Percentiles rank a stretch among this genome's conserved stretches.
Conservation (phyloP, 2,113 vertebrate species). For the Piaya cayana region DNA sequence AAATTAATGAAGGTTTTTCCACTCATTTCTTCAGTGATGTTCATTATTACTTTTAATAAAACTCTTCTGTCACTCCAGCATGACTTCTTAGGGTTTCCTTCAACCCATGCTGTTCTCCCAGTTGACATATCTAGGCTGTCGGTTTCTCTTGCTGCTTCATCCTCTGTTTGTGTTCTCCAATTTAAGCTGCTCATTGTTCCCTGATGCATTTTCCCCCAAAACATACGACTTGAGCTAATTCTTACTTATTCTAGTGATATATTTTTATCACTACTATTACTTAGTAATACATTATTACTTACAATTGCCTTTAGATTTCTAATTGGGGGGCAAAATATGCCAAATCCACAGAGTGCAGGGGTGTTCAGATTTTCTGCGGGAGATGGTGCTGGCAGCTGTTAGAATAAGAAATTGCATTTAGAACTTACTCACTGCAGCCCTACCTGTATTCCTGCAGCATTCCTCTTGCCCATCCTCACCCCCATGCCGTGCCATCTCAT, state of each 20-base stretch:
- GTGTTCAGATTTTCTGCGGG: background rate
- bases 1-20: background rate
- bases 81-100: background rate
- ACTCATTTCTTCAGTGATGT: background rate
- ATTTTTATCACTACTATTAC: background rate
- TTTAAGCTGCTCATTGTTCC: background rate
- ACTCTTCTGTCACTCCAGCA: background rate
- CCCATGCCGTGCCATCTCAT: background rate
- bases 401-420: background rate
- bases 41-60: background rate
- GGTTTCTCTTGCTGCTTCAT: background rate
- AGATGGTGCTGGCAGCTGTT: background rate
- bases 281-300: background rate
- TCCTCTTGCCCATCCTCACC: background rate
- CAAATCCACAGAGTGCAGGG: background rate
- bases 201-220: background rate
- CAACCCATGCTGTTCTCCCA: background rate
- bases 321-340: background rate
- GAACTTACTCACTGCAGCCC: background rate
- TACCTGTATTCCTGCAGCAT: background rate
- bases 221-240: background rate
- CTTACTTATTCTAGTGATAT: background rate
- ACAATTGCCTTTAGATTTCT: background rate
- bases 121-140: background rate
- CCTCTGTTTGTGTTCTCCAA: background rate